phyloP scores from a whole-genome alignment of 2,113 vertebrate genomes.

The Plecturocebus donacophilus region DNA sequence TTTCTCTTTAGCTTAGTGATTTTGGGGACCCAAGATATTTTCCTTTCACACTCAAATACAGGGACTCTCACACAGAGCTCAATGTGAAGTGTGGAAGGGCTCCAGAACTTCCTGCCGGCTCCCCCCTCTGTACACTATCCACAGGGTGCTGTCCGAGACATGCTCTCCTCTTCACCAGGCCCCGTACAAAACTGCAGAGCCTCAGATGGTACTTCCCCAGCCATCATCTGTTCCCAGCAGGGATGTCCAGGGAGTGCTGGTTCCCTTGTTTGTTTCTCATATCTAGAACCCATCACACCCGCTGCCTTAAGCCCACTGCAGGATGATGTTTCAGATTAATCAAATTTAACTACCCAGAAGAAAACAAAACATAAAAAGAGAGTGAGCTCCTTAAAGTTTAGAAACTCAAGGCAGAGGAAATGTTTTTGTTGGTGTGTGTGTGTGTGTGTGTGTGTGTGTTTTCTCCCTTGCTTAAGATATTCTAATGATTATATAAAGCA shows the following conservation, averaged over 20 bases:
- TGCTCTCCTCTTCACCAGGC: not conserved
- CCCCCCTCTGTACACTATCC: fast-evolving
- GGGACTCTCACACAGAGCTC: not conserved
- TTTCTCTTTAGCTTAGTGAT: too few species aligned
- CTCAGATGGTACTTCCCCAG: not conserved
- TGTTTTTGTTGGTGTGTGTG: not conserved
- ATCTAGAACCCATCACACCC: not conserved
- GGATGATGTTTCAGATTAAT: not conserved
- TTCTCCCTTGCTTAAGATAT: not conserved
- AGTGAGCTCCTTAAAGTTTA: not conserved
- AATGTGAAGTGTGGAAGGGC: not conserved
- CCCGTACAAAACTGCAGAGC: not conserved
- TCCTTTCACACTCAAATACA: not conserved
- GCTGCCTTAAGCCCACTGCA: not conserved
- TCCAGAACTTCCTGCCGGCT: not conserved
- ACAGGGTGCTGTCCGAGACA: not conserved
- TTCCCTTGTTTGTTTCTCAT: not conserved
- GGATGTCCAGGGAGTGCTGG: not conserved
- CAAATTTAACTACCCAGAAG: not conserved
- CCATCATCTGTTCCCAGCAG: not conserved
- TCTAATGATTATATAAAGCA: not conserved
- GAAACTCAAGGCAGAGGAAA: not conserved
- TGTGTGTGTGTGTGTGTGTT: too few species aligned
- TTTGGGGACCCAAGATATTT: too few species aligned
- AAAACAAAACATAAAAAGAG: not conserved